These are phyloP conservation scores for Lates japonicus DNA, from an alignment of 2,797 vertebrate species.

Conservation along the genomic window DNA sequence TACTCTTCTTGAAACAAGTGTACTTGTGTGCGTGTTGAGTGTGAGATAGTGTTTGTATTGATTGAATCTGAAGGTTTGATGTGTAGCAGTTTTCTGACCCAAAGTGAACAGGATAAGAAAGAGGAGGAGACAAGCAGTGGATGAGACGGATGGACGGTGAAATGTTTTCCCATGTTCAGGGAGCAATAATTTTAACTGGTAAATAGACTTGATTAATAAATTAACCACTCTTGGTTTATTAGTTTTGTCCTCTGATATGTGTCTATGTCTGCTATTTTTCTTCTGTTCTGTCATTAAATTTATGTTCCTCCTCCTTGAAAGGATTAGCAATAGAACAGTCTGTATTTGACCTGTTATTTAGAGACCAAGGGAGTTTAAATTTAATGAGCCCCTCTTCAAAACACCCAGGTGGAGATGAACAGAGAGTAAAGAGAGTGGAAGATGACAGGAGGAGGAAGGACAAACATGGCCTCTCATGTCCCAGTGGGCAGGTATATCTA, in stretches of 20 bases:
- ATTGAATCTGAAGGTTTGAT: conserved; percentile 42
- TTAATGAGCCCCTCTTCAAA: conserved; percentile 64
- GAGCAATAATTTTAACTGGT: neutral
- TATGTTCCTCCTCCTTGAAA: conserved; percentile 17
- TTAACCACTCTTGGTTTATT: neutral
- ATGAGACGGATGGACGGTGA: neutral
- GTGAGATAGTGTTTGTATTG: conserved; percentile 39
- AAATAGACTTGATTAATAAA: conserved; percentile 1
- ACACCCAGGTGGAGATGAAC: conserved; percentile 58
- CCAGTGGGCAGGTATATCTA: conserved; percentile 66
- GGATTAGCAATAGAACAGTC: conserved; percentile 5
- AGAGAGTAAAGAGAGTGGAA: conserved; percentile 59
- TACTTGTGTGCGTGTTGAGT: conserved; percentile 4
- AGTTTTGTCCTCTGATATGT: neutral
- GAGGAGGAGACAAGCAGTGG: neutral
- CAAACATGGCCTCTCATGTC: conserved; percentile 65
- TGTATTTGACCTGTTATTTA: conserved; percentile 38
- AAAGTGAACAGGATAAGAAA: conserved; percentile 27
- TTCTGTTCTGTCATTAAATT: conserved; percentile 26
- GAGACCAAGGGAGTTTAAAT: conserved; percentile 34
- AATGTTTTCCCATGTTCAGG: neutral
- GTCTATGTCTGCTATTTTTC: neutral
- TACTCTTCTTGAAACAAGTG: neutral
- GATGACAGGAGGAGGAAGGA: conserved; percentile 71
- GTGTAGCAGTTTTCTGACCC: conserved; percentile 31